Percentiles rank a stretch among this genome's conserved stretches.
These are phyloP conservation scores for Lathamus discolor DNA, from an alignment of 2,113 vertebrate genomes.

Conservation along the genomic window DNA sequence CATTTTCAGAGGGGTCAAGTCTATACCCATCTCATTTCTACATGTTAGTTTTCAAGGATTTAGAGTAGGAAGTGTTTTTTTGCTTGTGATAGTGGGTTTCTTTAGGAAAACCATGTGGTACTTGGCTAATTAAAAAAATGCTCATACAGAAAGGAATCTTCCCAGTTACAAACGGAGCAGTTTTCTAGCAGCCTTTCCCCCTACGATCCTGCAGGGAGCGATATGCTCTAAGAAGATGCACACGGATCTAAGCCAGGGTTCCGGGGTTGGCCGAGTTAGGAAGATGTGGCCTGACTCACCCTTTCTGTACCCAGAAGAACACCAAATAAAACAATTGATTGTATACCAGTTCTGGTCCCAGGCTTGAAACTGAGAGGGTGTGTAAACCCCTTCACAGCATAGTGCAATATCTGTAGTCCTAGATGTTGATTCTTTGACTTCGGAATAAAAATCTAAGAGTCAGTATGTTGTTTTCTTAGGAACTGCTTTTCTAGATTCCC, in stretches of 20 bases:
- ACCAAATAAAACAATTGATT: neutral
- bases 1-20: neutral
- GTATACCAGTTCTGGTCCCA: neutral
- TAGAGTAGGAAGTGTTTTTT: neutral
- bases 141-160: neutral
- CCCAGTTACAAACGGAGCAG: neutral
- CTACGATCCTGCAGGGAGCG: neutral
- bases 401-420: neutral
- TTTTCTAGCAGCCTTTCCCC: neutral
- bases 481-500: conserved; percentile 8
- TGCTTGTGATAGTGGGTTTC: neutral
- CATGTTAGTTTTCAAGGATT: neutral
- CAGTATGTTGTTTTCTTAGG: neutral
- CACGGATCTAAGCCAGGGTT: neutral
- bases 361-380: neutral
- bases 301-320: neutral
- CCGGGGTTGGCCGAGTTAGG: neutral
- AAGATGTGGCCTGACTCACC: neutral
- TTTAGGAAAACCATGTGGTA: neutral
- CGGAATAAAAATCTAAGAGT: neutral
- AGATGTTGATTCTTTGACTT: neutral
- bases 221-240: neutral
- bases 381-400: neutral
- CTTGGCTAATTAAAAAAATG: neutral
- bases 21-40: neutral